A percentile compares a stretch with the other conserved stretches of the same genome.
Conservation (phyloP, 2,113 vertebrate species). For the Callaeas wilsoni region DNA sequence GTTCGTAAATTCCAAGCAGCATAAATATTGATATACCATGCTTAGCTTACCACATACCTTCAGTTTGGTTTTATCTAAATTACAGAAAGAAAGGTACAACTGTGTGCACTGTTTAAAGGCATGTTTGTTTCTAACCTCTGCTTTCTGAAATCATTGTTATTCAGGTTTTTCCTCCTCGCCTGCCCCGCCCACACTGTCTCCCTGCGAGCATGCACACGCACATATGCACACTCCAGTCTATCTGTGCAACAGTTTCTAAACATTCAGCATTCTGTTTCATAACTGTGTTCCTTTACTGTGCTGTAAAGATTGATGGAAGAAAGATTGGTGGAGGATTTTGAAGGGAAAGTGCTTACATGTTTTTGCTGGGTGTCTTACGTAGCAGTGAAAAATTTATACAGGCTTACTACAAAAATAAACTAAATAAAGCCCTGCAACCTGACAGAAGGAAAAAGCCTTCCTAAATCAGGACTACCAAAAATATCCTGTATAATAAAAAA, state of each 20-base stretch:
- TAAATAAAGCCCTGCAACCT: not conserved
- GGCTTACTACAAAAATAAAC: not conserved
- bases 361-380: not conserved
- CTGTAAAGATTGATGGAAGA: not conserved
- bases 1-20: not conserved
- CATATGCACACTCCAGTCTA: not conserved
- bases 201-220: not conserved
- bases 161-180: not conserved
- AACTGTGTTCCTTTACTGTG: not conserved
- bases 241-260: not conserved
- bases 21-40: constrained; percentile 29
- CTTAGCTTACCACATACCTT: constrained; percentile 12
- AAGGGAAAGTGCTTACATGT: not conserved
- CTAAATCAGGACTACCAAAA: not conserved
- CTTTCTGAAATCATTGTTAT: constrained; percentile 15
- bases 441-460: not conserved
- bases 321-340: not conserved
- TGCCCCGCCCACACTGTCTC: not conserved
- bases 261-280: not conserved
- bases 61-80: constrained; percentile 20
- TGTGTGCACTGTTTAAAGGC: not conserved
- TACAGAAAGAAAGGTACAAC: not conserved
- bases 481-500: not conserved
- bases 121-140: constrained; percentile 4
- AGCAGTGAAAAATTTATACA: not conserved